Percentiles rank a stretch among this genome's conserved stretches.
Evolutionary conservation across 2,888 invertebrate genomes (phyloP).

Genomic region (Sarcophaga caerulescens): DNA sequence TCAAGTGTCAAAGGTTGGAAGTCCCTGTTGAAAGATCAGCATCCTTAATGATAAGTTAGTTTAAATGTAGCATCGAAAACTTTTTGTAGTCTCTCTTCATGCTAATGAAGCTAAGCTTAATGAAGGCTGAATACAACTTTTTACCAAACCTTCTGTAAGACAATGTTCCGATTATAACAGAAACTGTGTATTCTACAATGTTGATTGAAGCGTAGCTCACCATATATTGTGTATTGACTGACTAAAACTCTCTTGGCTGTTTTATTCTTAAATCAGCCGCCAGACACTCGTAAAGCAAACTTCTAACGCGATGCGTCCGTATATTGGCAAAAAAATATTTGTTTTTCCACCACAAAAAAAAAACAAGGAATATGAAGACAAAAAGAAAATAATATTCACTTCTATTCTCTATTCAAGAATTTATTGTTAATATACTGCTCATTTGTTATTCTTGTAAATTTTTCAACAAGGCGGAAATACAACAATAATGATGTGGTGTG

Average conservation of each 20-base stretch:
- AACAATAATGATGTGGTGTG: conserved; percentile 10
- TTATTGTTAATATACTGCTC: conserved; percentile 50
- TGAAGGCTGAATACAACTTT: too few species aligned
- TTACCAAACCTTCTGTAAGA: too few species aligned
- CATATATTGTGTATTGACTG: too few species aligned
- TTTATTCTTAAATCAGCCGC: background rate
- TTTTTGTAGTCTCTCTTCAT: too few species aligned
- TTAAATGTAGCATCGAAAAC: too few species aligned
- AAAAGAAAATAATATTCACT: background rate
- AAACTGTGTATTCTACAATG: too few species aligned
- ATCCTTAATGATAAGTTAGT: too few species aligned
- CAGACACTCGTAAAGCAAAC: background rate
- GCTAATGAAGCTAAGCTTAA: too few species aligned
- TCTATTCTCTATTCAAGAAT: conserved; percentile 36
- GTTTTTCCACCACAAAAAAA: conserved; percentile 9
- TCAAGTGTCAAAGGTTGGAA: too few species aligned
- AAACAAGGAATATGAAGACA: background rate
- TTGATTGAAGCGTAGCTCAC: too few species aligned
- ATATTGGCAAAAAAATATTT: conserved; percentile 34
- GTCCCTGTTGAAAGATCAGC: too few species aligned
- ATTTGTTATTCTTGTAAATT: conserved; percentile 52
- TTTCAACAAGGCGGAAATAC: conserved; percentile 54
- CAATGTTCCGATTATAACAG: too few species aligned
- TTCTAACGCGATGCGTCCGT: background rate
- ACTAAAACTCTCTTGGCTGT: background rate